These are phyloP conservation scores for Willisornis vidua DNA, from an alignment of 2,113 vertebrate genomes.

Conservation along the genomic window DNA sequence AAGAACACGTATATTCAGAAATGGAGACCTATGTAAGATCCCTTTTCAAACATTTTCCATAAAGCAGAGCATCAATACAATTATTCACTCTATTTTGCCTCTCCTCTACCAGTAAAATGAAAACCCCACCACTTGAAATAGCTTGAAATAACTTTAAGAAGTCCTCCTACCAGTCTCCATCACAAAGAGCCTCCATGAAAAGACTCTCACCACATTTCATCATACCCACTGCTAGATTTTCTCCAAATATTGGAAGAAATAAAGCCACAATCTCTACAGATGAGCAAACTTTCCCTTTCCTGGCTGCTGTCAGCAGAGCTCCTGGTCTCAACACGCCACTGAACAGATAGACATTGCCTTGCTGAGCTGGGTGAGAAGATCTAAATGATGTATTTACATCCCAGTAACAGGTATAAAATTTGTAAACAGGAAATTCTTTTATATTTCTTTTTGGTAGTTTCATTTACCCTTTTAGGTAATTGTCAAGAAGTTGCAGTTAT, in stretches of 20 bases:
- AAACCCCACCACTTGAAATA: background rate
- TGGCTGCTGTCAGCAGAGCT: background rate
- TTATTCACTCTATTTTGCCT: background rate
- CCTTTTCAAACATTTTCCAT: background rate
- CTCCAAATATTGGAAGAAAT: background rate
- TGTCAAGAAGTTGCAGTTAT: background rate
- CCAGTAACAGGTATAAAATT: background rate
- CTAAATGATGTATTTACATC: background rate
- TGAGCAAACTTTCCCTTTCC: background rate
- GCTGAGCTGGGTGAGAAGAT: background rate
- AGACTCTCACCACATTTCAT: background rate
- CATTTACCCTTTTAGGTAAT: background rate
- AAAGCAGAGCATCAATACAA: background rate
- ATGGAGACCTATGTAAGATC: background rate
- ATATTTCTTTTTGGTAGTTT: background rate
- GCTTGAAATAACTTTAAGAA: background rate
- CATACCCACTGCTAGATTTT: background rate
- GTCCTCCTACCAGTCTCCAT: background rate
- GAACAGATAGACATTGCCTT: background rate
- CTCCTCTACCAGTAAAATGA: background rate
- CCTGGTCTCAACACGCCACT: background rate
- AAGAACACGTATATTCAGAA: background rate
- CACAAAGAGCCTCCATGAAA: background rate
- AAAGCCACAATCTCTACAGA: background rate
- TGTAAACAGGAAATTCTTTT: conserved; percentile 1